Base-by-base conservation (phyloP, 2,113 vertebrate genomes). In the Dromiciops gliroides region DNA sequence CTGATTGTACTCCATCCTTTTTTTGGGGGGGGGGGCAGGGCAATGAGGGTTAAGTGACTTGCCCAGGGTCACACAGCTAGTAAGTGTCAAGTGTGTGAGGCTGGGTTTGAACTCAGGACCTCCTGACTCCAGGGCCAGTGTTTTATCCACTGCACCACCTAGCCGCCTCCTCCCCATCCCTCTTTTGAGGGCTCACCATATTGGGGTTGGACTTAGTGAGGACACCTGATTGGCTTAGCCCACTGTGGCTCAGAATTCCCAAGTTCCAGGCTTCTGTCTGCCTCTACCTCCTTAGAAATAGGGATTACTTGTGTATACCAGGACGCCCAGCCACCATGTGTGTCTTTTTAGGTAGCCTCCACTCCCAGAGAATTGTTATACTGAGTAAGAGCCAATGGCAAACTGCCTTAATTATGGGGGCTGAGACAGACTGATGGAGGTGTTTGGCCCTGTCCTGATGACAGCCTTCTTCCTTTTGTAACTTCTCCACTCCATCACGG, bases 401-500 rank as follows among this genome's bases (percentile, higher is more conserved):
- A n/a, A 89, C 60, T 56, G 37, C 47, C 10, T 25, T 93, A 49
- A 89, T 94, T 51, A 48, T 83, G 51, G 28, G 91, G 6, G 47
- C 28, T 50, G 23, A 14, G 26, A 26, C 22, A 89, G 28, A 49
- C 9, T 49, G 28, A n/a, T 83, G 94, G 26, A 89, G 48, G 48
- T 48, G n/a, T 60, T 5, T 91, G 92, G 89, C 67, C 37, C 14
- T 28, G 8, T 56, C 10, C 0, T 31, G 24, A 89, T 49, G 48
- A 49, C 48, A 48, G 25, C 25, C 14, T 26, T 48, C 48, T 49
- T 26, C 26, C 49, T 90, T 50, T 90, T 48, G 53, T 83, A 91
- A 92, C 93, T 37, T 44, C 90, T 4, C 90, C 52, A 95, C 51
- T 95, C 92, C 92, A 11, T 95, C 31, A 11, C 91, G 48, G 75